phyloP scores from a whole-genome alignment of 64 coral and sea anemone species.

The Porites australiensis region DNA sequence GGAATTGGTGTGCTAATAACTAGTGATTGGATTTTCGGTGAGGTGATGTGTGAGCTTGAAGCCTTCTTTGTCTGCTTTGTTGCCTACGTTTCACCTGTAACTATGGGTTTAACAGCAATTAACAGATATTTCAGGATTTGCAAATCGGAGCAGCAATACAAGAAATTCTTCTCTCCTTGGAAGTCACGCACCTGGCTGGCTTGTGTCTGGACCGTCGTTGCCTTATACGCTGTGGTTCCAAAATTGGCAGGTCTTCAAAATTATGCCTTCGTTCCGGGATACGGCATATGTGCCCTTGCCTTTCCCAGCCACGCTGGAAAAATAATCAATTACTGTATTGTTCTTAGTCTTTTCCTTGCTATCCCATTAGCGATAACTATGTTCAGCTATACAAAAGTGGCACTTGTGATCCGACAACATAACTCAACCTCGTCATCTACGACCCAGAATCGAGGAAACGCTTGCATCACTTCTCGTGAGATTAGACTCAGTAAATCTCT shows the following conservation, averaged over 20 bases:
- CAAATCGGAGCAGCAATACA: neutral
- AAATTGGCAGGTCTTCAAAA: neutral
- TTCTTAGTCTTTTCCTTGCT: neutral
- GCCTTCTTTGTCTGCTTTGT: neutral
- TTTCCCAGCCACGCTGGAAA: neutral
- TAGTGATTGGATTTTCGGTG: conserved; percentile 1
- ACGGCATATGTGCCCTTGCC: neutral
- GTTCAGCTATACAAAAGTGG: neutral
- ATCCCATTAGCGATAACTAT: neutral
- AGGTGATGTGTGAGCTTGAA: neutral
- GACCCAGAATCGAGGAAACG: no score
- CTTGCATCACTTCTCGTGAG: no score
- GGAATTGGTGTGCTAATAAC: neutral
- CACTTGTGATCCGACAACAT: neutral
- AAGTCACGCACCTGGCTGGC: neutral
- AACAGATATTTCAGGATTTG: conserved; percentile 9
- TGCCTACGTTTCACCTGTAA: neutral
- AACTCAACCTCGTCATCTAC: neutral
- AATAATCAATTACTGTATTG: neutral
- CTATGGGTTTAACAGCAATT: neutral
- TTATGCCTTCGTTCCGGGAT: neutral
- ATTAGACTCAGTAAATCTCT: no score
- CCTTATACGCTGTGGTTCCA: neutral
- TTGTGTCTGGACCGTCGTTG: neutral
- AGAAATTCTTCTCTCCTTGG: neutral